phyloP scores from a whole-genome alignment of 1,140 invertebrate genomes.

The Lerema accius region DNA sequence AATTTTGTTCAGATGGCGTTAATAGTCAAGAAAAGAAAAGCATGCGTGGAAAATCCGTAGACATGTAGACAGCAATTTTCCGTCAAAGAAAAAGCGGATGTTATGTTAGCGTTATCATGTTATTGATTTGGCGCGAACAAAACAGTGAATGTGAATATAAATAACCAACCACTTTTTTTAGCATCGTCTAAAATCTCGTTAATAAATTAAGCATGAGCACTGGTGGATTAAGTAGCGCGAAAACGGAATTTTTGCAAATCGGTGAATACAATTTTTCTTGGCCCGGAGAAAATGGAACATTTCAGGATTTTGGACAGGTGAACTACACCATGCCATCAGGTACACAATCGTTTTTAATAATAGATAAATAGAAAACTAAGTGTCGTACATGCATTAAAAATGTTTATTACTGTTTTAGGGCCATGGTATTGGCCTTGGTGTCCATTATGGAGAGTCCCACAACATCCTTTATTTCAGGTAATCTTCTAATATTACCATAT shows the following conservation, averaged over 20 bases:
- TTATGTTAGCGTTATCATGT: no score
- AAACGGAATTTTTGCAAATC: constrained; percentile 69
- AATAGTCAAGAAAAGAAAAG: neutral
- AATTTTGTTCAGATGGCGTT: constrained; percentile 33
- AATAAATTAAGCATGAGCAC: constrained; percentile 52
- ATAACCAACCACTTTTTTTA: no score
- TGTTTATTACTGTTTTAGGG: constrained; percentile 59
- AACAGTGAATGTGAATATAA: no score
- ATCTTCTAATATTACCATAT: constrained; percentile 5
- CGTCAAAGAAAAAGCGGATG: constrained; percentile 42
- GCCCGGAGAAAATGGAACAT: constrained; percentile 74
- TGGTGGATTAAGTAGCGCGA: constrained; percentile 54
- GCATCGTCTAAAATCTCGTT: no score
- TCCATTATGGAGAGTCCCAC: constrained; percentile 85
- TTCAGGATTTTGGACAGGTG: constrained; percentile 68
- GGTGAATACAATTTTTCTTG: constrained; percentile 77
- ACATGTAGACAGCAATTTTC: neutral
- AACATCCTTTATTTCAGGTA: constrained; percentile 87
- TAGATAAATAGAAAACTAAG: neutral
- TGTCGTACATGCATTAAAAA: neutral
- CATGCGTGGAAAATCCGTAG: neutral
- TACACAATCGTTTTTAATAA: constrained; percentile 36
- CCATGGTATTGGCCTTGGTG: constrained; percentile 86
- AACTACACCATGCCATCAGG: constrained; percentile 78
- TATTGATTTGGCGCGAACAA: constrained; percentile 77